These are phyloP conservation scores for Pseudomyrmex dendroicus DNA, from an alignment of 1,140 invertebrate species.

Conservation along the genomic window DNA sequence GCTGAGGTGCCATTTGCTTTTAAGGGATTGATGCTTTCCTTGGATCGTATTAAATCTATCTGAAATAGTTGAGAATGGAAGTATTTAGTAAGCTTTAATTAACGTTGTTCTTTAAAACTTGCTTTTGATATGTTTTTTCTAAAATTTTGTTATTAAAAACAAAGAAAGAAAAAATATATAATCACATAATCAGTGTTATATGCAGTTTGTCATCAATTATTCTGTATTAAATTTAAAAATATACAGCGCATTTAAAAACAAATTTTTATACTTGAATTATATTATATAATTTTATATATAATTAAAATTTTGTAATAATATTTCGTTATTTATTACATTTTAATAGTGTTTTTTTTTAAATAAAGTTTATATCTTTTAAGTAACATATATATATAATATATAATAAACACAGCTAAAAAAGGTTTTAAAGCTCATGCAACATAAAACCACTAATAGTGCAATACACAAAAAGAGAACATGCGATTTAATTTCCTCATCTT, in stretches of 20 bases:
- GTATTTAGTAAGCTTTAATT: not conserved
- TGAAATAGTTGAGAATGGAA: constrained; percentile 72
- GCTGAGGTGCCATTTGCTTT: constrained; percentile 82
- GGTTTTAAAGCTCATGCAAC: constrained; percentile 27
- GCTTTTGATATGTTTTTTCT: not conserved
- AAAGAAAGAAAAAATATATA: not conserved
- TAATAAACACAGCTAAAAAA: not conserved
- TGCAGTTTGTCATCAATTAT: not conserved
- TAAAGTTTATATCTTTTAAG: too few relatives aligned
- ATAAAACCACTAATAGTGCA: not conserved
- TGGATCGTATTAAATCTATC: constrained; percentile 82
- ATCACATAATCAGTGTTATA: too few relatives aligned
- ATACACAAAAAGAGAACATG: constrained; percentile 5
- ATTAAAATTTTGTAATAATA: too few relatives aligned
- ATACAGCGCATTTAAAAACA: not conserved
- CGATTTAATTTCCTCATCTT: not conserved
- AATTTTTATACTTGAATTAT: not conserved
- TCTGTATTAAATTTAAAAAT: constrained; percentile 4
- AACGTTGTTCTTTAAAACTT: not conserved
- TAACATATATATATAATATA: too few relatives aligned
- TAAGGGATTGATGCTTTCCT: constrained; percentile 78
- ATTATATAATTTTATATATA: too few relatives aligned
- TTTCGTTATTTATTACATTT: too few relatives aligned
- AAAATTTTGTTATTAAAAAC: not conserved
- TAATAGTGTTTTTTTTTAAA: too few relatives aligned